Conservation (phyloP, 2,113 vertebrate species). For the Ammodytes marinus region DNA sequence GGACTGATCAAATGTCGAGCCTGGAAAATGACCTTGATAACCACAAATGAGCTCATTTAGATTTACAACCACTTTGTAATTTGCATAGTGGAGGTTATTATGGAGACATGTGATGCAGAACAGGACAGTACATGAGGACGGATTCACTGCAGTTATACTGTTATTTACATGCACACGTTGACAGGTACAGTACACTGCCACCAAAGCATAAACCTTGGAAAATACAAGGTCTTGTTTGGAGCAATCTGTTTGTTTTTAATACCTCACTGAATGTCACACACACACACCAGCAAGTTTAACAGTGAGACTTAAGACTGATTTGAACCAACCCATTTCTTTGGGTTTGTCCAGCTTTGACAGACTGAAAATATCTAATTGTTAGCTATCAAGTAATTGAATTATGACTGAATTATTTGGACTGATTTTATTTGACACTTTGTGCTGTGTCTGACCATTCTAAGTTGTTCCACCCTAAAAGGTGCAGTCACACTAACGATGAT, state of each 20-base stretch:
- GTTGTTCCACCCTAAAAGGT: not conserved
- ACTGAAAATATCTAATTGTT: too few species aligned
- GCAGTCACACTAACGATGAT: not conserved
- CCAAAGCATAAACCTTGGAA: not conserved
- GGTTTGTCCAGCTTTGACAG: not conserved
- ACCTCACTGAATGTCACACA: not conserved
- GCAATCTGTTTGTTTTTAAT: not conserved
- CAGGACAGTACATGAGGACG: not conserved
- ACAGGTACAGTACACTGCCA: too few species aligned
- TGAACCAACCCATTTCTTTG: too few species aligned
- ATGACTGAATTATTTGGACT: too few species aligned
- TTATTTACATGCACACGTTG: not conserved
- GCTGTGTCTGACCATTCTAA: not conserved
- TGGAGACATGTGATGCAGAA: not conserved
- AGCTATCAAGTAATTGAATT: too few species aligned
- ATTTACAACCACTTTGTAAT: conserved; percentile 17
- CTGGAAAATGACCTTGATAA: not conserved
- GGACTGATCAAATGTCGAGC: not conserved
- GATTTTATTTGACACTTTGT: not conserved
- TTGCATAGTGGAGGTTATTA: not conserved
- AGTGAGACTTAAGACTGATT: not conserved
- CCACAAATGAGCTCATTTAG: not conserved
- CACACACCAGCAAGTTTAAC: not conserved
- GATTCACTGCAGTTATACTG: not conserved
- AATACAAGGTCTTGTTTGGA: not conserved